Percentiles rank a stretch among this genome's conserved stretches.
Conservation (phyloP, 2,113 vertebrate genomes). For the Turdus rufiventris region DNA sequence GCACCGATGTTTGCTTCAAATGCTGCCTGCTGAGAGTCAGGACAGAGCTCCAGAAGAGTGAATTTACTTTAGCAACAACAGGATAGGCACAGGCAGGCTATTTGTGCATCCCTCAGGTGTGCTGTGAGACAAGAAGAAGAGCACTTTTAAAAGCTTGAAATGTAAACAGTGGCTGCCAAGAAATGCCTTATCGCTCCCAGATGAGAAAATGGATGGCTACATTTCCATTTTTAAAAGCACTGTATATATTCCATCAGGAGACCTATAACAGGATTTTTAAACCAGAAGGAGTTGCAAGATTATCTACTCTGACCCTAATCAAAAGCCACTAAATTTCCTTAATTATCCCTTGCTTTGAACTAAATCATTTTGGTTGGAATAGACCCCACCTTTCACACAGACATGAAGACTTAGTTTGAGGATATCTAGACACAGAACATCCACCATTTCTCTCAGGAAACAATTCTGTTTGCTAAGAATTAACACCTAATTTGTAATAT, state of each 20-base stretch:
- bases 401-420: background rate
- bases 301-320: background rate
- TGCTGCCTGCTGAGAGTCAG: background rate
- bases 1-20: background rate
- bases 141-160: background rate
- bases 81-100: background rate
- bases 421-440: background rate
- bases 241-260: background rate
- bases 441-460: background rate
- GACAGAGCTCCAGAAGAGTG: background rate
- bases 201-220: background rate
- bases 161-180: background rate
- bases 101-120: background rate
- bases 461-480: background rate
- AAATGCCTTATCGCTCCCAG: background rate
- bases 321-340: background rate
- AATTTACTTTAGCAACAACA: background rate
- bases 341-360: background rate
- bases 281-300: background rate
- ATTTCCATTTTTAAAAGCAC: background rate
- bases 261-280: background rate
- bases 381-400: background rate
- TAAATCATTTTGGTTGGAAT: background rate
- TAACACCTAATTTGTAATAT: background rate
- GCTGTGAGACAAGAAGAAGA: background rate